These are phyloP conservation scores for Tenualosa thibaudeaui DNA, from an alignment of 2,797 vertebrate species.

Conservation along the genomic window DNA sequence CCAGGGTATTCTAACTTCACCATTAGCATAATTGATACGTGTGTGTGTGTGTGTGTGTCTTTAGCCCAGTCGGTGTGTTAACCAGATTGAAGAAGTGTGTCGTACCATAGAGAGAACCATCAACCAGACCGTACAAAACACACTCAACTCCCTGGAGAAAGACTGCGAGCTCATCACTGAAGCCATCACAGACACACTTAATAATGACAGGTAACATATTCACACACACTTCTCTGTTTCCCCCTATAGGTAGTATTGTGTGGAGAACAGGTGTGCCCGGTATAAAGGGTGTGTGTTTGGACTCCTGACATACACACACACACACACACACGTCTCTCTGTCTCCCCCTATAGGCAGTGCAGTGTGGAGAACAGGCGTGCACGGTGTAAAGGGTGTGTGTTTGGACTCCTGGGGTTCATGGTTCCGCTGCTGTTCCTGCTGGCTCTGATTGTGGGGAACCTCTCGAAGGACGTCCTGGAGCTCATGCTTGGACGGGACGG, in stretches of 20 bases:
- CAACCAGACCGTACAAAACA: constrained; percentile 84
- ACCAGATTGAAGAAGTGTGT: constrained; percentile 84
- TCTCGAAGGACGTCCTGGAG: constrained; percentile 71
- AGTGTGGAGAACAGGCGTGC: constrained; percentile 45
- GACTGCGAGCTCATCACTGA: constrained; percentile 81
- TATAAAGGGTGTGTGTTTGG: constrained; percentile 76
- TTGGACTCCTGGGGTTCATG: constrained; percentile 76
- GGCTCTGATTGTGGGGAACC: constrained; percentile 68
- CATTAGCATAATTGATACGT: background rate
- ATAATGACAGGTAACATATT: background rate
- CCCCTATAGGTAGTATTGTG: background rate
- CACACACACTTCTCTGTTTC: background rate
- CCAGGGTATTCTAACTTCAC: no score
- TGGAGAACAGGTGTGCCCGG: constrained; percentile 55
- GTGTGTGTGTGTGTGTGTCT: background rate
- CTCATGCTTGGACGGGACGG: constrained; percentile 66
- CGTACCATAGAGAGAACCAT: constrained; percentile 83
- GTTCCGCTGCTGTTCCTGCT: constrained; percentile 76
- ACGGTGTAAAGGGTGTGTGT: constrained; percentile 74
- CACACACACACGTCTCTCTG: background rate
- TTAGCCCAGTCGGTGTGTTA: constrained; percentile 82
- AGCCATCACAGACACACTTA: constrained; percentile 61
- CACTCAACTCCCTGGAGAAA: constrained; percentile 81
- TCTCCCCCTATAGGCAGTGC: background rate
- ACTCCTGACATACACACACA: constrained; percentile 44